These are phyloP conservation scores for Protonemura montana DNA, from an alignment of 2,888 invertebrate genomes.

Conservation along the genomic window DNA sequence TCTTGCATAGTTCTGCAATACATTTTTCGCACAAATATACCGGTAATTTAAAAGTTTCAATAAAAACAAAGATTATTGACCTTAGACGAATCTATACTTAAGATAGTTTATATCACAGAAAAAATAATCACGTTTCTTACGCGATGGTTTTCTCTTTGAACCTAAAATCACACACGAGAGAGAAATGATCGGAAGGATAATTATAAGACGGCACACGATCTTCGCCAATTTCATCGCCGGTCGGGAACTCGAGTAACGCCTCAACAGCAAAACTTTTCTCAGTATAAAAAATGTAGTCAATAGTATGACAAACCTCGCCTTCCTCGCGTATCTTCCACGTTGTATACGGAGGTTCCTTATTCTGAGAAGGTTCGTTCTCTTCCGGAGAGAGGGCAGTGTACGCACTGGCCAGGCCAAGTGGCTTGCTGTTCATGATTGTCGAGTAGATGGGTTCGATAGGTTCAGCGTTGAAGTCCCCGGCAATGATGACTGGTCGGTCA, in stretches of 20 bases:
- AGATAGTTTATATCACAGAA: neutral
- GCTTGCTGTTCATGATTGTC: constrained; percentile 63
- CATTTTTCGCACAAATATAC: no score
- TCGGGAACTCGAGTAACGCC: constrained; percentile 67
- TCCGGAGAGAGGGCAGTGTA: constrained; percentile 57
- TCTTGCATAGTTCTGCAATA: no score
- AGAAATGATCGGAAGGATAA: constrained; percentile 82
- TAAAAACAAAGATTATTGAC: neutral
- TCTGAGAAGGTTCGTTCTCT: constrained; percentile 54
- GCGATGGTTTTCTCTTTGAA: constrained; percentile 47
- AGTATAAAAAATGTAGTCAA: constrained; percentile 77
- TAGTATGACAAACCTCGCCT: constrained; percentile 75
- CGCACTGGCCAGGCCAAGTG: constrained; percentile 62
- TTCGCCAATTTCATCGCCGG: constrained; percentile 71
- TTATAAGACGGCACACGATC: constrained; percentile 71
- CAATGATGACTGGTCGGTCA: constrained; percentile 68
- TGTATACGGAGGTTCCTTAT: constrained; percentile 73
- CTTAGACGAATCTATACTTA: neutral
- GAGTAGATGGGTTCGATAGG: constrained; percentile 74
- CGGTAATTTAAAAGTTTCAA: no score
- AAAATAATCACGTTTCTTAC: neutral
- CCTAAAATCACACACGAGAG: constrained; percentile 71
- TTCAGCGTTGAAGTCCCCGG: constrained; percentile 81
- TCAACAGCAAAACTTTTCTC: constrained; percentile 65
- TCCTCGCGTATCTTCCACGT: constrained; percentile 79